Evolutionary conservation across 35 echinoderm and acorn worm species (phyloP).

Genomic region (Heliocidaris erythrogramma): DNA sequence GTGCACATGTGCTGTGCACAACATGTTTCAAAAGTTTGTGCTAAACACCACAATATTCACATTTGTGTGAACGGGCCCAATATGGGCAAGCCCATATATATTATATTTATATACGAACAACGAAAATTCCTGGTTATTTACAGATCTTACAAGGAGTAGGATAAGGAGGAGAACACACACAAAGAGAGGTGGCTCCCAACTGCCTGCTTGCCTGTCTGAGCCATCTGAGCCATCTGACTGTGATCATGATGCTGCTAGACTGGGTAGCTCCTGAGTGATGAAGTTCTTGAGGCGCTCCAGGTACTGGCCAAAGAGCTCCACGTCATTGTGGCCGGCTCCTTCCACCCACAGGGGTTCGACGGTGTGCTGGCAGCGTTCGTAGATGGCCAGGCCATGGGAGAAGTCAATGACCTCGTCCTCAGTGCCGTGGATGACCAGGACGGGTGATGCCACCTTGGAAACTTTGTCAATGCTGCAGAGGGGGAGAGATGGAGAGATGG

Average conservation of each 20-base stretch:
- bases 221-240: background rate
- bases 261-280: conserved; percentile 86
- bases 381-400: conserved; percentile 98
- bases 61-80: background rate
- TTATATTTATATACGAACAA: background rate
- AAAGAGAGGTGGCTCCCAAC: background rate
- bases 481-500: background rate
- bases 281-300: conserved; percentile 97
- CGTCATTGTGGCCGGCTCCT: conserved; percentile 98
- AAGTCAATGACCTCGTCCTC: conserved; percentile 99
- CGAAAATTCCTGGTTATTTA: background rate
- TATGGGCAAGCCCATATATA: background rate
- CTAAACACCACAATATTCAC: background rate
- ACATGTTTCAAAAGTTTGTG: background rate
- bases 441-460: conserved; percentile 89
- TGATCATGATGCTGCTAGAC: conserved; percentile 44
- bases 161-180: background rate
- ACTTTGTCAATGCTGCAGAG: conserved; percentile 88
- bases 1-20: background rate
- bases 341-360: conserved; percentile 99
- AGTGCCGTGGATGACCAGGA: conserved; percentile 97
- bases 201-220: background rate
- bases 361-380: conserved; percentile 87
- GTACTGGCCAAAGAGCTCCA: conserved; percentile 99
- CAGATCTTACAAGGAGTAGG: conserved; percentile 16